Evolutionary conservation across 2,888 invertebrate genomes (phyloP).

Genomic region (Blastobasis lacticolella): DNA sequence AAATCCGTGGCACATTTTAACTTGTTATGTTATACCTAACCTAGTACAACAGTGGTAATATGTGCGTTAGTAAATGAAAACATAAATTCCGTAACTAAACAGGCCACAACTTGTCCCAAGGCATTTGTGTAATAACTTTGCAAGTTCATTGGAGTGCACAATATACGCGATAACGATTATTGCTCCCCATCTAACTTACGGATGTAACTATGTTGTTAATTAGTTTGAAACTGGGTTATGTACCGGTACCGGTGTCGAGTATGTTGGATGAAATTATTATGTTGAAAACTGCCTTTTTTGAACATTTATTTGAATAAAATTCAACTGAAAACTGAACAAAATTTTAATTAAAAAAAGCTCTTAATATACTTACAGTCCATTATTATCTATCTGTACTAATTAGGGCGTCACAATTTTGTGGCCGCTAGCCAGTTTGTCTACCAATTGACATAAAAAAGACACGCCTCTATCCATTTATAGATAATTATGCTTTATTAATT

Average conservation of each 20-base stretch:
- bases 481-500: not conserved
- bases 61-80: not conserved
- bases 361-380: too few relatives aligned
- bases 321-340: not conserved
- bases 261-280: constrained; percentile 31
- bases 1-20: not conserved
- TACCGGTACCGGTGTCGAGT: constrained; percentile 13
- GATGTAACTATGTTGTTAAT: not conserved
- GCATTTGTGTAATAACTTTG: not conserved
- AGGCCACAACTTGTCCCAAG: not conserved
- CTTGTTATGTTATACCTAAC: not conserved
- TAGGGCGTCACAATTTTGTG: too few relatives aligned
- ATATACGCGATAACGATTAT: constrained; percentile 25
- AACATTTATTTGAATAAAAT: constrained; percentile 2
- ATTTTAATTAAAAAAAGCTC: constrained; percentile 1
- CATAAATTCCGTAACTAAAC: not conserved
- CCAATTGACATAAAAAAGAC: not conserved
- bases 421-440: not conserved
- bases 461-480: not conserved
- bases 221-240: not conserved
- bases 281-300: constrained; percentile 10
- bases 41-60: not conserved
- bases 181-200: not conserved
- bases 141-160: constrained; percentile 7
- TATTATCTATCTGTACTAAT: too few relatives aligned